These are phyloP conservation scores for Centropristis striata DNA, from an alignment of 2,113 vertebrate species.

Conservation along the genomic window DNA sequence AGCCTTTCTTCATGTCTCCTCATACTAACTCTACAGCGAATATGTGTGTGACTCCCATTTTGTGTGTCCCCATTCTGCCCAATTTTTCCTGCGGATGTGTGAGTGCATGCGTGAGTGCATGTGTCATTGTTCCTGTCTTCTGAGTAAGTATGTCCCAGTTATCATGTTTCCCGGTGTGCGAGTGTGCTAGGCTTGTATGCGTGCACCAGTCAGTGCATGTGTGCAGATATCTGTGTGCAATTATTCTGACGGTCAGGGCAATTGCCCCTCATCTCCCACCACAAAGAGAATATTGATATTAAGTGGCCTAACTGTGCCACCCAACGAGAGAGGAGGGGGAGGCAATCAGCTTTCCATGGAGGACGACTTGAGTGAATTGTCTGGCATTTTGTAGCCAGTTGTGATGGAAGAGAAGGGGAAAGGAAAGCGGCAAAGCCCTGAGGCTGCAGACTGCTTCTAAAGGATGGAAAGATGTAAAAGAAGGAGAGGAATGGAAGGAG, in stretches of 20 bases:
- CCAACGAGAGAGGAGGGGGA: constrained; percentile 36
- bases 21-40: constrained; percentile 31
- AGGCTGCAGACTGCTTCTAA: constrained; percentile 29
- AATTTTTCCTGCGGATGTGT: constrained; percentile 29
- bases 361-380: constrained; percentile 45
- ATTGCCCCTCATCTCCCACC: constrained; percentile 63
- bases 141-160: constrained; percentile 48
- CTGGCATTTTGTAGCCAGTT: constrained; percentile 63
- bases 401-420: constrained; percentile 43
- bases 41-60: constrained; percentile 39
- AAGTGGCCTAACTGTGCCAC: constrained; percentile 71
- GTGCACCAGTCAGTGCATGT: constrained; percentile 26
- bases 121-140: constrained; percentile 38
- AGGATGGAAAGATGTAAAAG: constrained; percentile 28
- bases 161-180: constrained; percentile 23
- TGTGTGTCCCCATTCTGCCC: constrained; percentile 60
- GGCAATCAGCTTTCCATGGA: constrained; percentile 43
- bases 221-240: constrained; percentile 63
- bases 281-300: constrained; percentile 79
- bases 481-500: constrained; percentile 10
- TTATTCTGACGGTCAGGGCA: constrained; percentile 70
- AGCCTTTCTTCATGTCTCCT: constrained; percentile 60
- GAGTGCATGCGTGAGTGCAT: constrained; percentile 15
- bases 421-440: constrained; percentile 33
- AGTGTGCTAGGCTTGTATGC: constrained; percentile 28